Conservation (phyloP, 1,140 invertebrate species). For the Conopomorpha cramerella region DNA sequence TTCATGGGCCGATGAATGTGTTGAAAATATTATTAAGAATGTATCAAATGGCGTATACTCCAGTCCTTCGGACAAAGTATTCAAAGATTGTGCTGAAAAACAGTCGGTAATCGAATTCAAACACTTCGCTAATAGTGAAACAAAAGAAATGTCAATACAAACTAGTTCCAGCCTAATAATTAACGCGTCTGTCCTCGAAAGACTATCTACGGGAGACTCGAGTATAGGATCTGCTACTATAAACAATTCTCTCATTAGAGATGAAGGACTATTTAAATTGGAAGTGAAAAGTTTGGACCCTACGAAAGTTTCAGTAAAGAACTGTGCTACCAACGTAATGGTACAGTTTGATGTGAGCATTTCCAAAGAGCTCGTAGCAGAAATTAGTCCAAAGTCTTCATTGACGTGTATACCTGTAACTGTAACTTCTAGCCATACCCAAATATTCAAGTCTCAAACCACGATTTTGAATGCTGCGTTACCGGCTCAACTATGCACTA, state of each 20-base stretch:
- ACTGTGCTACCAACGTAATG: conserved; percentile 30
- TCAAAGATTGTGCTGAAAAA: too few relatives aligned
- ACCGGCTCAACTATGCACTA: conserved; percentile 35
- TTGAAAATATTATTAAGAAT: conserved; percentile 38
- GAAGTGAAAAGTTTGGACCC: conserved; percentile 31
- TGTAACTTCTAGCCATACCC: conserved; percentile 17
- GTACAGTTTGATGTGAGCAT: conserved; percentile 35
- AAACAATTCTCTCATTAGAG: too few relatives aligned
- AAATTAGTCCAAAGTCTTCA: conserved; percentile 9
- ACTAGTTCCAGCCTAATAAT: too few relatives aligned
- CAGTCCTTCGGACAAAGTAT: too few relatives aligned
- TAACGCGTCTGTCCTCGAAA: too few relatives aligned
- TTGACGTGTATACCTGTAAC: conserved; percentile 15
- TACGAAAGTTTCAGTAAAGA: conserved; percentile 28
- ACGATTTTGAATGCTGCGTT: conserved; percentile 27
- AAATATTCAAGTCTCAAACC: conserved; percentile 30
- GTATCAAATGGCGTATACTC: conserved; percentile 35
- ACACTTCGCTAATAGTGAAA: conserved; percentile 18
- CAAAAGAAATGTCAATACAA: conserved; percentile 17
- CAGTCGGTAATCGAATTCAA: too few relatives aligned
- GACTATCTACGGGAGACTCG: too few relatives aligned
- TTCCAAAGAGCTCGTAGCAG: conserved; percentile 4
- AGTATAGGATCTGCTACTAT: too few relatives aligned
- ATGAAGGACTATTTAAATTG: conserved; percentile 14
- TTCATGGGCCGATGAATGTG: conserved; percentile 34